phyloP scores from a whole-genome alignment of 2,888 invertebrate species.

The Smittia aterrima region DNA sequence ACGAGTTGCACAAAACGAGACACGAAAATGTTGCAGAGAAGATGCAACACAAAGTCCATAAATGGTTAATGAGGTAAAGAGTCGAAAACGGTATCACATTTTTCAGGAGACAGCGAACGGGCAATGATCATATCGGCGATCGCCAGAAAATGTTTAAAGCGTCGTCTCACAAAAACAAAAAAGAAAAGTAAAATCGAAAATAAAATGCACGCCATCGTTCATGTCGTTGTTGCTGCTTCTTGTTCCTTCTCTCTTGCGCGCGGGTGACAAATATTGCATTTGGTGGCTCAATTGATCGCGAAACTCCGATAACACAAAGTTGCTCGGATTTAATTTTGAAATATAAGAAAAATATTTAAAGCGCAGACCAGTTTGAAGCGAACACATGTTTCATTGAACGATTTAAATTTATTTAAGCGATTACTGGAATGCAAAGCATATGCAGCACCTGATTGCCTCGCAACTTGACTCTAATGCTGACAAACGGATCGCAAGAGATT shows the following conservation, averaged over 20 bases:
- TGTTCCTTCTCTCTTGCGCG: background rate
- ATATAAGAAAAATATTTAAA: background rate
- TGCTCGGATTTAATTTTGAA: background rate
- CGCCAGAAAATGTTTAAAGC: background rate
- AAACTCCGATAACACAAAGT: background rate
- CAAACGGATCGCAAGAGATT: slow-evolving; percentile 30
- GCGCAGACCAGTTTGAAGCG: background rate
- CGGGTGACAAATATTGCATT: slow-evolving; percentile 20
- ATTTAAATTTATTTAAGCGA: slow-evolving; percentile 2
- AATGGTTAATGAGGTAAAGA: slow-evolving; percentile 33
- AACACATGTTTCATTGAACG: background rate
- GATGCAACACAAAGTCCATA: slow-evolving; percentile 2
- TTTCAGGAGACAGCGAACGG: slow-evolving; percentile 24
- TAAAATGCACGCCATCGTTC: background rate
- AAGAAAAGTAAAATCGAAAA: background rate
- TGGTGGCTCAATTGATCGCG: slow-evolving; percentile 15
- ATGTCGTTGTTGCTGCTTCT: background rate
- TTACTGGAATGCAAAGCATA: background rate
- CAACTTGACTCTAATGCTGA: slow-evolving; percentile 7
- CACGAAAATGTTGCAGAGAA: slow-evolving; percentile 5
- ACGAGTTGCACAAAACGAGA: background rate
- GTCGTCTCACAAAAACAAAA: too few species aligned
- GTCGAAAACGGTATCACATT: slow-evolving; percentile 32
- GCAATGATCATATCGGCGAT: background rate
- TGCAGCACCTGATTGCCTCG: background rate